Base-by-base conservation (phyloP, 2,113 vertebrate genomes). In the Collichthys lucidus region DNA sequence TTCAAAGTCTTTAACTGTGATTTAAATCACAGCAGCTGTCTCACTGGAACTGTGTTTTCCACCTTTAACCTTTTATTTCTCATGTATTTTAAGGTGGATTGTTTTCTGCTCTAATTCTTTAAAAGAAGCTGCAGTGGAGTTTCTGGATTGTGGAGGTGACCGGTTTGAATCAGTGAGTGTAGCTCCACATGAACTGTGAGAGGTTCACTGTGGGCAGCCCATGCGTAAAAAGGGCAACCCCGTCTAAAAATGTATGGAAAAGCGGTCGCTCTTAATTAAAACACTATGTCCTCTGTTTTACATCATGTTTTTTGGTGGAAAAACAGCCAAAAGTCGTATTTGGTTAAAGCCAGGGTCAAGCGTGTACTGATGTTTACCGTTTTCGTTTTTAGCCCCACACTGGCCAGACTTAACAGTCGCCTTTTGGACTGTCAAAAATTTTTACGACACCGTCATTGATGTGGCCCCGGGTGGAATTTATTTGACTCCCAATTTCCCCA, bases 401-500 rank as follows among this genome's bases (percentile, higher is more conserved):
- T 86, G 89, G 85, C 47, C 87, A 57, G 76, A 84, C 61, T 88
- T 91, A 90, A 90, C 91, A 77, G 86, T 88, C 85, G 78, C 83
- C 90, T 90, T 88, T 89, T 88, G 90, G 89, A 91, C 90, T 89
- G 91, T 94, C 93, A 87, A 42, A 84, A 19, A 15, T 67, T 80
- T 94, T 93, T 93, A 94, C 85, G 88, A 93, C 89, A 35, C 85
- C 69, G 74, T 74, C 89, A 90, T 73, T 93, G 93, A 94, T 93
- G 94, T 94, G 94, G 92, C 80, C 44, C 61, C 47, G 69, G 19
- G 77, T 80, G 92, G 91, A 93, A 94, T 95, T 93, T 94, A 94
- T 94, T 94, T 90, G 90, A 92, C 92, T 94, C 90, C 89, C 84
- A 86, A 92, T 94, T 92, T 91, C 91, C 91, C 85, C 86, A 63